A percentile compares a stretch with the other conserved stretches of the same genome.
Evolutionary conservation across 2,797 vertebrate genomes (phyloP).

Genomic region (Leptoclinus maculatus): DNA sequence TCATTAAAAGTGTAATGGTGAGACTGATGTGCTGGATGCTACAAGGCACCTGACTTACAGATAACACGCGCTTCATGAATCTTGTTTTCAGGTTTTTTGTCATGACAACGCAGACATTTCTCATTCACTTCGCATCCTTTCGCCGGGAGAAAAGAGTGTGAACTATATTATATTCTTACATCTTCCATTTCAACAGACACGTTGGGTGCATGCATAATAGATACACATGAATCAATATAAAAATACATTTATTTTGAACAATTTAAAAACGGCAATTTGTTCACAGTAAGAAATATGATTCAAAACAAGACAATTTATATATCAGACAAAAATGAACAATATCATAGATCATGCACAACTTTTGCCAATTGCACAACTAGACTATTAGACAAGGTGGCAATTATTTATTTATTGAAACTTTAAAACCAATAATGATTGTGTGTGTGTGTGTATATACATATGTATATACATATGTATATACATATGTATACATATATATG

Average conservation of each 20-base stretch:
- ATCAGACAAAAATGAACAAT: conserved; percentile 70
- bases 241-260: conserved; percentile 99
- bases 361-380: conserved; percentile 71
- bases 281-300: conserved; percentile 97
- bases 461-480: no score
- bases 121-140: not conserved
- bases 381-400: conserved; percentile 70
- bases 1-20: conserved; percentile 62
- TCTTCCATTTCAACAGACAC: conserved; percentile 3
- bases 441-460: not conserved
- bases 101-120: conserved; percentile 19
- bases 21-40: conserved; percentile 47
- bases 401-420: conserved; percentile 71
- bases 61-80: conserved; percentile 39
- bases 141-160: not conserved
- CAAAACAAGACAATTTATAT: conserved; percentile 84
- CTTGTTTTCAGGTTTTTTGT: conserved; percentile 42
- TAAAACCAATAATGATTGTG: conserved; percentile 64
- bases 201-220: conserved; percentile 1
- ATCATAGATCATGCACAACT: conserved; percentile 77
- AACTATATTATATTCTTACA: not conserved
- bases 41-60: conserved; percentile 45
- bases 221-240: conserved; percentile 78
- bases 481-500: conserved; percentile 32
- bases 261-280: conserved; percentile 93